Evolutionary conservation across 64 coral and sea anemone genomes (phyloP).

Genomic region (Actinia equina): DNA sequence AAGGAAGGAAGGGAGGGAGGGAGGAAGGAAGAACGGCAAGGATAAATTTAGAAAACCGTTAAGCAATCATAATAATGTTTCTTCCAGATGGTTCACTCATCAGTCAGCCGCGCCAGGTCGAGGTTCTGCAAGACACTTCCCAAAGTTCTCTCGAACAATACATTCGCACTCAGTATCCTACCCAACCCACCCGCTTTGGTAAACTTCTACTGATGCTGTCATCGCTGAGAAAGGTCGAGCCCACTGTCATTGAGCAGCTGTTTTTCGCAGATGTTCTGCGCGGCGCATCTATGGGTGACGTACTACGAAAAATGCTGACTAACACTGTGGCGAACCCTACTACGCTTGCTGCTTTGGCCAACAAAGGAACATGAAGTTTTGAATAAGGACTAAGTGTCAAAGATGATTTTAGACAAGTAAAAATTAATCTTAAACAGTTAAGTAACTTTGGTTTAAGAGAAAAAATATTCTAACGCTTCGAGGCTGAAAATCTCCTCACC

Average conservation of each 20-base stretch:
- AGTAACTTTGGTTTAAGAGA: no score
- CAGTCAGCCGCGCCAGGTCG: conserved; percentile 63
- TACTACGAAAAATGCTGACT: conserved; percentile 79
- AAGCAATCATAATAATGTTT: background rate
- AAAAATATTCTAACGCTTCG: no score
- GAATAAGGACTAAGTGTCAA: no score
- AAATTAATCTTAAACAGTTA: no score
- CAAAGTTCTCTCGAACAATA: conserved; percentile 91
- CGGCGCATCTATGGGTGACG: conserved; percentile 86
- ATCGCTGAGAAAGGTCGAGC: conserved; percentile 80
- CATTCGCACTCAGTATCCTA: conserved; percentile 70
- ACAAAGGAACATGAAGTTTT: background rate
- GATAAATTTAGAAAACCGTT: background rate
- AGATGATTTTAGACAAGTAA: no score
- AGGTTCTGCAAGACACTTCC: conserved; percentile 85
- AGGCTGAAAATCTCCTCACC: no score
- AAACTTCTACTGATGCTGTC: conserved; percentile 89
- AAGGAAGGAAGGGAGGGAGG: background rate
- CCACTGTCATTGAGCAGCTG: conserved; percentile 79
- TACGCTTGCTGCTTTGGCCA: conserved; percentile 9
- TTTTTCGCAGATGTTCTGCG: conserved; percentile 82
- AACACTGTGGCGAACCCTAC: background rate
- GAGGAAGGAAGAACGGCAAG: background rate
- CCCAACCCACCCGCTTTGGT: conserved; percentile 71
- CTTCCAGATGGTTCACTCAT: conserved; percentile 73